A percentile compares a stretch with the other conserved stretches of the same genome.
Conservation (phyloP, 2,113 vertebrate genomes). For the Bubo blakistoni region DNA sequence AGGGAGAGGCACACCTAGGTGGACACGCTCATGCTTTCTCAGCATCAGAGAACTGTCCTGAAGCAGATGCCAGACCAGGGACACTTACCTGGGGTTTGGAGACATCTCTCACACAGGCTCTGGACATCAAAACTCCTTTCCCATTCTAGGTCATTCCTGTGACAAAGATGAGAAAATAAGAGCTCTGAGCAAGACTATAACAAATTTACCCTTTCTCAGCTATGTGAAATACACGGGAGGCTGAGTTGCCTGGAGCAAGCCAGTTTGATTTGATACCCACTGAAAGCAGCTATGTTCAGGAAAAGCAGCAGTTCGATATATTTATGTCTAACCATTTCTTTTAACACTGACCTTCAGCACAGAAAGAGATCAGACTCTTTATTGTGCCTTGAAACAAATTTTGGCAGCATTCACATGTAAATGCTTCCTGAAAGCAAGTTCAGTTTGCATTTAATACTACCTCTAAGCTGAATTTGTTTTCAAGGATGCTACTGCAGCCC, state of each 20-base stretch:
- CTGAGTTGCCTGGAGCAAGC: not conserved
- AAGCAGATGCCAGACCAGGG: not conserved
- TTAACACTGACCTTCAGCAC: not conserved
- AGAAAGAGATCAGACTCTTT: not conserved
- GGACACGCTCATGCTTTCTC: not conserved
- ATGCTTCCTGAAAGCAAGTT: not conserved
- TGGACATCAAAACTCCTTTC: not conserved
- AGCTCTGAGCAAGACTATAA: not conserved
- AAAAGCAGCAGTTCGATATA: not conserved
- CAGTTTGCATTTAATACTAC: not conserved
- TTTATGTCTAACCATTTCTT: not conserved
- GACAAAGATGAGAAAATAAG: not conserved
- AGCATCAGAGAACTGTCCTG: not conserved
- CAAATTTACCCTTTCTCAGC: not conserved
- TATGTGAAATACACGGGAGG: not conserved
- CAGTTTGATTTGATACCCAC: not conserved
- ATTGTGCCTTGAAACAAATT: not conserved
- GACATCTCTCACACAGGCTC: not conserved
- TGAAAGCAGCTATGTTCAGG: not conserved
- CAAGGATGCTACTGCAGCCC: not conserved
- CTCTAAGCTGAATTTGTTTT: not conserved
- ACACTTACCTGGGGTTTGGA: not conserved
- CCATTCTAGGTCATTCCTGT: not conserved
- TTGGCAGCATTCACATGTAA: not conserved
- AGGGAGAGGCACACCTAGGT: not conserved